These are phyloP conservation scores for Centruroides sculpturatus DNA, from an alignment of 1,140 invertebrate genomes.

Conservation along the genomic window DNA sequence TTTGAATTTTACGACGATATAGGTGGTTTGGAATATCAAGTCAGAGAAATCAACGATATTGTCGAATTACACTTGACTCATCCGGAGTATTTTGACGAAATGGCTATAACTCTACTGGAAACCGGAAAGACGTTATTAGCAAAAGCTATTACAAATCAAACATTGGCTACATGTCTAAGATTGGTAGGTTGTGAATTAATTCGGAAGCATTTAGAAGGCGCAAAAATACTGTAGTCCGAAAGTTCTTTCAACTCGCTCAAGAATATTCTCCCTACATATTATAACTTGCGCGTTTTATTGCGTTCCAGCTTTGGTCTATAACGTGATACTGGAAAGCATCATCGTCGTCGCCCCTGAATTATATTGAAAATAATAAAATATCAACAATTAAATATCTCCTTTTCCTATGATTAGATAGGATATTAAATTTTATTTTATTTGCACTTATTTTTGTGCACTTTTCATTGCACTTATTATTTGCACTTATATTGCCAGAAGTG, in stretches of 20 bases:
- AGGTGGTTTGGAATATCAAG: conserved; percentile 95
- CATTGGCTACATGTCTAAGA: conserved; percentile 94
- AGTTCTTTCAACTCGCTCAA: conserved; percentile 94
- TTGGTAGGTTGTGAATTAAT: conserved; percentile 98
- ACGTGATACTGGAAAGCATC: too few relatives aligned
- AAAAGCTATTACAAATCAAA: conserved; percentile 99
- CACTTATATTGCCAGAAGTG: too few relatives aligned
- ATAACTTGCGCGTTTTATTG: too few relatives aligned
- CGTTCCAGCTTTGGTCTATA: too few relatives aligned
- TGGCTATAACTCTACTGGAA: conserved; percentile 93
- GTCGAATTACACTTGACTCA: conserved; percentile 96
- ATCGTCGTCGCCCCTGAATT: too few relatives aligned
- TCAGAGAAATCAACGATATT: conserved; percentile 98
- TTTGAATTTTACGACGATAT: conserved; percentile 99
- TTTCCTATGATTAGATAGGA: too few relatives aligned
- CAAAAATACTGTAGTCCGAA: conserved; percentile 76
- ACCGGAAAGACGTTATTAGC: conserved; percentile 84
- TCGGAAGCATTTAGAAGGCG: conserved; percentile 98
- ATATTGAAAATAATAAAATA: too few relatives aligned
- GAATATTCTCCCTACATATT: conserved; percentile 95
- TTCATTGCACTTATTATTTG: too few relatives aligned
- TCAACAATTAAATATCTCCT: too few relatives aligned
- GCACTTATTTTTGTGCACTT: too few relatives aligned
- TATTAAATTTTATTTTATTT: too few relatives aligned
- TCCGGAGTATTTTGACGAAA: conserved; percentile 99